Evolutionary conservation across 2,888 invertebrate genomes (phyloP), one percentile per base, ranked within the genome.

Genomic region (Thera britannica): DNA sequence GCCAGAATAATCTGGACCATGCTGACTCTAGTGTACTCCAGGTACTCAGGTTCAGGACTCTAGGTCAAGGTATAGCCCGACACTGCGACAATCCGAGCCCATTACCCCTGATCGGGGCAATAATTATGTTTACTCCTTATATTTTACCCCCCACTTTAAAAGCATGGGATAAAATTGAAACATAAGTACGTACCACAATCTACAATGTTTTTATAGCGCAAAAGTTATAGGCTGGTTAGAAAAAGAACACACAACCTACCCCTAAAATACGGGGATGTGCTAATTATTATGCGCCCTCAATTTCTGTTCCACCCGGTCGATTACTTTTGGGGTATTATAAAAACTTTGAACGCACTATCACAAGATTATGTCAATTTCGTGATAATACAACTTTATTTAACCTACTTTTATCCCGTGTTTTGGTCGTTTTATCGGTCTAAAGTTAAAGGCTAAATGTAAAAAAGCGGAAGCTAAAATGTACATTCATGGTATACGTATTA

Each of bases 51-150:
- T 12, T 9, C 8, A 52, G 52, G 51, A 51, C 6, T 11, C n/a
- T 52, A 8, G 3, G 23, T 34, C 52, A 34, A 52, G 52, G 52
- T 52, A 52, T 34, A 8, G 2, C 34, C 52, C 52, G 34, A 9
- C 52, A 52, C 52, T 52, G 52, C 23, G 56, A 56, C 56, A 56
- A 56, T 56, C 56, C 38, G 41, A 56, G 38, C 56, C 56, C 38
- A 56, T 23, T 23, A 56, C 5, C 56, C 12, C 12, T 34, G 7
- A 23, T 52, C 9, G 8, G 34, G 52, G 12, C 12, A 7, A 51
- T 52, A 34, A 34, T 52, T 52, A 23, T 23, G 23, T 52, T 52
- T 34, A 34, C 2, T 34, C 52, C 34, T 9, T 52, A n/a, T 9
- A 34, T 34, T 5, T 9, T 52, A 2, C 9, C 34, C 52, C 7